Base-by-base conservation (phyloP, 2,113 vertebrate species). In the Syrmaticus mikado region DNA sequence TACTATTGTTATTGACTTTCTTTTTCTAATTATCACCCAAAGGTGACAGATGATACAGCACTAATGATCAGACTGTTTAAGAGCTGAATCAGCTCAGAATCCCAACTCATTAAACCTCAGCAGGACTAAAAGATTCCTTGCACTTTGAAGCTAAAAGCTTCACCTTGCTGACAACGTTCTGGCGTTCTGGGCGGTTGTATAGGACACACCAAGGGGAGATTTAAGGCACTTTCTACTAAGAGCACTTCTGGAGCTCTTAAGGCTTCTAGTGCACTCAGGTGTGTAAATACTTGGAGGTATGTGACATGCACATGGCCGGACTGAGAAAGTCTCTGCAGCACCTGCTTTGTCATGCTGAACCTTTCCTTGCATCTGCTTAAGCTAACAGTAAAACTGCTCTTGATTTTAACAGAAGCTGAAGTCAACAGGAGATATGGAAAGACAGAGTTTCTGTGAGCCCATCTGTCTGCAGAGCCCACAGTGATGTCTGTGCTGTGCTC, bases 21-120 rank as follows among this genome's bases (percentile, higher is more conserved):
- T 90, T 97, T 97, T 98, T 97, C 97, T 98, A 98, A 98, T 98
- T 98, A 98, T 97, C 97, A 98, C 96, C 97, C 97, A 98, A 98
- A 98, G 97, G 98, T 98, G 98, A 98, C 96, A 89, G 97, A 98
- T 98, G 97, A 97, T 97, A 92, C 89, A 97, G 91, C 96, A 94
- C 95, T 98, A 98, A 98, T 97, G 97, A 97, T 97, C 95, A 77
- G 93, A 95, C 94, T 95, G 97, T 95, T 95, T 94, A 96, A 96
- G 92, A 94, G 93, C 84, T 95, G 95, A 97, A 94, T 95, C 96
- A 95, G 96, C 95, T 96, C 95, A 94, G 95, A 96, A 89, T 96
- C 82, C 96, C 88, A 93, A 93, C 96, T 96, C 95, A 94, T 95
- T 96, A 97, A 93, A 80, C 91, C 80, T 89, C 70, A 79, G 86